Conservation (phyloP, 2,113 vertebrate genomes). For the Pandion haliaetus region DNA sequence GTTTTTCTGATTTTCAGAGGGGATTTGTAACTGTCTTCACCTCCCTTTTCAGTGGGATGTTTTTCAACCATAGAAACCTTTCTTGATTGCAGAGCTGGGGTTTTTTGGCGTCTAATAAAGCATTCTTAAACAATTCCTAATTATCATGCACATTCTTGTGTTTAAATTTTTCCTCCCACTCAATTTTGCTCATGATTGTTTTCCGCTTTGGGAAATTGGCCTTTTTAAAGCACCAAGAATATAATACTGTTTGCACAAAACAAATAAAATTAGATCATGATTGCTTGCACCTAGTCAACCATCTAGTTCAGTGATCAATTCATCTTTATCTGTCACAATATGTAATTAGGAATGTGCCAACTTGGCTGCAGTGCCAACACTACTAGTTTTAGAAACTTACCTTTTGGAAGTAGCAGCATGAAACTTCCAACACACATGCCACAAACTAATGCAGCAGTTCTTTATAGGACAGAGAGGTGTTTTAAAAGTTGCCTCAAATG, state of each 20-base stretch:
- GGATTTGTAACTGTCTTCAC: neutral
- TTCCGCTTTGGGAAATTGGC: neutral
- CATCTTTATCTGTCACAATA: neutral
- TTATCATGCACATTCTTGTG: constrained; percentile 17
- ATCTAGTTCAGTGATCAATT: neutral
- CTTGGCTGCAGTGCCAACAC: neutral
- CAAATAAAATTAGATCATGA: constrained; percentile 25
- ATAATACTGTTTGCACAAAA: constrained; percentile 25
- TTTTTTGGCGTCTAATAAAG: constrained; percentile 20
- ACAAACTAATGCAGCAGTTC: neutral
- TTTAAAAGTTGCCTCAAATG: neutral
- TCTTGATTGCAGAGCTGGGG: neutral
- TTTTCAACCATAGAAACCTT: neutral
- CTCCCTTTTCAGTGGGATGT: neutral
- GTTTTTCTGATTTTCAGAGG: neutral
- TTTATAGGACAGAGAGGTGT: neutral
- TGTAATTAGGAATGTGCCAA: neutral
- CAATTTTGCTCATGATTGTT: constrained; percentile 28
- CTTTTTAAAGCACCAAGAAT: neutral
- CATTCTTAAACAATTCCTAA: constrained; percentile 47
- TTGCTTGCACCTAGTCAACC: neutral
- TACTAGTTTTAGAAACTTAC: neutral
- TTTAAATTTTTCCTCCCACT: constrained; percentile 36
- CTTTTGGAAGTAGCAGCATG: neutral
- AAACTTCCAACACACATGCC: neutral